phyloP scores from a whole-genome alignment of 35 echinoderm and acorn worm genomes.

The Ophiothrix spiculata region DNA sequence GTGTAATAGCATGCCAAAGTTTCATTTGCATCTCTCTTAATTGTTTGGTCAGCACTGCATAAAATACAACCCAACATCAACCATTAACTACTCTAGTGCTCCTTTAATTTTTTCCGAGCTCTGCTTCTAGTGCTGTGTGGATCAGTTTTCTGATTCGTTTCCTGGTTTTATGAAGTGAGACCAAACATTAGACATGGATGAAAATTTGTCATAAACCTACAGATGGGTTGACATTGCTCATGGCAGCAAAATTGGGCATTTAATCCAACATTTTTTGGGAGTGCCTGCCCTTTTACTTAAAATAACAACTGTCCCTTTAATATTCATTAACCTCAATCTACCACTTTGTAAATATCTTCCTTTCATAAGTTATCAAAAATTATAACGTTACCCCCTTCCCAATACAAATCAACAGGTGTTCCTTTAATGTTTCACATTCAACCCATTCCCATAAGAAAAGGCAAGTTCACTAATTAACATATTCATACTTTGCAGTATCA shows the following conservation, averaged over 20 bases:
- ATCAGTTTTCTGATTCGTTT: neutral
- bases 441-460: neutral
- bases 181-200: conserved; percentile 5
- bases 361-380: neutral
- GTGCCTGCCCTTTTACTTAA: neutral
- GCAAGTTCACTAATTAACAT: neutral
- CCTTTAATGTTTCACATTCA: neutral
- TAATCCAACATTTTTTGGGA: neutral
- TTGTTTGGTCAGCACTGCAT: neutral
- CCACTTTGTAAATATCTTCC: neutral
- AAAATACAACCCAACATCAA: neutral
- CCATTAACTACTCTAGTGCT: neutral
- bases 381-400: no score
- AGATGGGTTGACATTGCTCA: conserved; percentile 2
- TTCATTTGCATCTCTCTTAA: conserved; percentile 12
- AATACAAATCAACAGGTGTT: neutral
- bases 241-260: neutral
- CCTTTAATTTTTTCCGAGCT: neutral
- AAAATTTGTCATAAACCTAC: conserved; percentile 16
- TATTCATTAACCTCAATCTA: neutral
- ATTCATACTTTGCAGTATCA: no score
- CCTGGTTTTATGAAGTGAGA: conserved; percentile 5
- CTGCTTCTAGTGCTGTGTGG: neutral
- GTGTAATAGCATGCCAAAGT: neutral
- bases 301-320: neutral